Percentiles rank a stretch among this genome's conserved stretches.
These are phyloP conservation scores for Fratercula arctica DNA, from an alignment of 2,797 vertebrate genomes.

Conservation along the genomic window DNA sequence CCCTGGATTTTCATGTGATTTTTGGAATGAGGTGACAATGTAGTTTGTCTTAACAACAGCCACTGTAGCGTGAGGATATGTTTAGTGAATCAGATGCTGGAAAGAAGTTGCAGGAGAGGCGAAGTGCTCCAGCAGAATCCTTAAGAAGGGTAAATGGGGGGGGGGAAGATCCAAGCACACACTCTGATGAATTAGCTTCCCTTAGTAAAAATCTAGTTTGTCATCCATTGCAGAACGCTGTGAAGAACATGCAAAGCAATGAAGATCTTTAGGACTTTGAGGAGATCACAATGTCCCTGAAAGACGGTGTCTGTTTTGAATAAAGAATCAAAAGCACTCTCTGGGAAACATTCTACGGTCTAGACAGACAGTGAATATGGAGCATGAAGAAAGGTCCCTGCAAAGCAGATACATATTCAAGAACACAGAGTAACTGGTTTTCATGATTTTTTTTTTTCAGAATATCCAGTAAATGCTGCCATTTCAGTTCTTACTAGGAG, in stretches of 20 bases:
- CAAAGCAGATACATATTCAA: background rate
- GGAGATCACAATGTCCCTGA: background rate
- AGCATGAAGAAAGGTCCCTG: background rate
- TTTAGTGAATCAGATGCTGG: background rate
- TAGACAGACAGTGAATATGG: background rate
- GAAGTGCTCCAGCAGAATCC: background rate
- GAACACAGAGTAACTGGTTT: background rate
- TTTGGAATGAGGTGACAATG: background rate
- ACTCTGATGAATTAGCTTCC: background rate
- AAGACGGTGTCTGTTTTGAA: background rate
- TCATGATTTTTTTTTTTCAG: background rate
- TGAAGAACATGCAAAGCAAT: background rate
- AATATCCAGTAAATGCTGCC: background rate
- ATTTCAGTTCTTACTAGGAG: background rate
- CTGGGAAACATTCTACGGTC: background rate
- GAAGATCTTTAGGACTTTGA: background rate
- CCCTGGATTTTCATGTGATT: background rate
- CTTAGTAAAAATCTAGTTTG: background rate
- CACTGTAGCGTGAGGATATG: background rate
- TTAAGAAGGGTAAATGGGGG: background rate
- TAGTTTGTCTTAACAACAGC: background rate
- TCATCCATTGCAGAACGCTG: background rate
- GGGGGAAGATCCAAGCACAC: background rate
- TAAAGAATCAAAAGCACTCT: background rate
- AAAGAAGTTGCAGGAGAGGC: background rate